Percentiles rank a stretch among this genome's conserved stretches.
Conservation (phyloP, 2,888 invertebrate species). For the Eupsilia transversa region DNA sequence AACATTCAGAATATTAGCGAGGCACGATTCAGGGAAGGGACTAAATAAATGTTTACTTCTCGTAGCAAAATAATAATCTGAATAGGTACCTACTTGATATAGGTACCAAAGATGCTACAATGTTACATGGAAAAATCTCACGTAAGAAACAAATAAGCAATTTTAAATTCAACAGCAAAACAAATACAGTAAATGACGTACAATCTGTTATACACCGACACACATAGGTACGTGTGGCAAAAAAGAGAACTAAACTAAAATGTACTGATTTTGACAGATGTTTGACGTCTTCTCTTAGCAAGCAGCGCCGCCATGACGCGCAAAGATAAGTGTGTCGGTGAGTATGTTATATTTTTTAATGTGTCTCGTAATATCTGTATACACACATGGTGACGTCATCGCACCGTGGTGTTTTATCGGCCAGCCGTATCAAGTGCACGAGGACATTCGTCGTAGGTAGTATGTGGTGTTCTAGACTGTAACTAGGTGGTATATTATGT, state of each 20-base stretch:
- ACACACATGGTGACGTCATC: constrained; percentile 57
- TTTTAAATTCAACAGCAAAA: constrained; percentile 41
- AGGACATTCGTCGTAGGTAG: constrained; percentile 42
- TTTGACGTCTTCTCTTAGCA: constrained; percentile 10
- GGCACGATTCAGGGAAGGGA: constrained; percentile 43
- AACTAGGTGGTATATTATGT: constrained; percentile 19
- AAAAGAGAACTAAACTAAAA: constrained; percentile 32
- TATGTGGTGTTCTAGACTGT: constrained; percentile 20
- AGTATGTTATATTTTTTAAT: constrained; percentile 40
- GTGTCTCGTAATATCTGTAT: constrained; percentile 46
- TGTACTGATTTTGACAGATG: constrained; percentile 27
- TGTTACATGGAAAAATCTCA: constrained; percentile 40
- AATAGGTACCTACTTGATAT: constrained; percentile 1
- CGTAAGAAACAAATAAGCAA: constrained; percentile 26
- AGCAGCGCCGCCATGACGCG: constrained; percentile 26
- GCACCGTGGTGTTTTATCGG: constrained; percentile 56
- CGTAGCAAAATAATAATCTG: constrained; percentile 9
- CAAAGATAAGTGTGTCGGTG: constrained; percentile 3
- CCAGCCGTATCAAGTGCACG: constrained; percentile 59
- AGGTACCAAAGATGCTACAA: constrained; percentile 10
- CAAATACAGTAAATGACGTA: constrained; percentile 57
- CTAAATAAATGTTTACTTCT: constrained; percentile 32
- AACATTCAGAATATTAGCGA: constrained; percentile 18
- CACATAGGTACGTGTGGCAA: background rate
- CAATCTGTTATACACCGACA: constrained; percentile 12